Evolutionary conservation across 2,113 vertebrate genomes (phyloP).

Genomic region (Struthidea cinerea): DNA sequence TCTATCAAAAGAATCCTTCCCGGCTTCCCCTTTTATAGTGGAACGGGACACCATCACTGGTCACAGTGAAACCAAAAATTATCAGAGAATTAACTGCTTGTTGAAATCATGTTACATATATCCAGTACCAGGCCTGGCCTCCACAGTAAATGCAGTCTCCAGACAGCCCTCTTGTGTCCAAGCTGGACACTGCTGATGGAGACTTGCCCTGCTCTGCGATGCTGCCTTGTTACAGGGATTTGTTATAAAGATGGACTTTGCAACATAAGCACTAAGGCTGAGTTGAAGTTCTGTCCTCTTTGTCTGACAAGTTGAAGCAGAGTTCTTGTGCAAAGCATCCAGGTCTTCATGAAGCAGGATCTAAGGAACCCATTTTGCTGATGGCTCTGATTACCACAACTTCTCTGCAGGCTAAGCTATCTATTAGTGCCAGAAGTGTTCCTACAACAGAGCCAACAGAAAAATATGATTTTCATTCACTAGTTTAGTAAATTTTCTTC

Average conservation of each 20-base stretch:
- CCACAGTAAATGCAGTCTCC: not conserved
- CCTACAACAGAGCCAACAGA: constrained; percentile 85
- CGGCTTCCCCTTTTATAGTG: too few relatives aligned
- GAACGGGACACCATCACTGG: too few relatives aligned
- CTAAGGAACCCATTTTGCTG: constrained; percentile 88
- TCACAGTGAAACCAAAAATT: not conserved
- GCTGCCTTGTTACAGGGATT: not conserved
- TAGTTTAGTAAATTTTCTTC: not conserved
- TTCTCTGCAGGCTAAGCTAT: constrained; percentile 83
- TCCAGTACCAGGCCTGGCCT: not conserved
- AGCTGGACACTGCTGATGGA: not conserved
- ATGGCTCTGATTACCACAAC: constrained; percentile 90
- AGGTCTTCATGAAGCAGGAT: constrained; percentile 85
- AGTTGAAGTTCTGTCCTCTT: constrained; percentile 75
- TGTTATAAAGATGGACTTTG: not conserved
- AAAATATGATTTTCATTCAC: not conserved
- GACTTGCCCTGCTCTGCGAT: not conserved
- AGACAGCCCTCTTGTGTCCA: not conserved
- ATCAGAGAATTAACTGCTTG: not conserved
- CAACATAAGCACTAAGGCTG: not conserved
- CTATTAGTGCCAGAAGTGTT: constrained; percentile 86
- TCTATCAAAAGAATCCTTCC: too few relatives aligned
- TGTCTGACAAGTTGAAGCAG: constrained; percentile 84
- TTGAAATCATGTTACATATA: not conserved
- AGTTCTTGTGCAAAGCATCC: constrained; percentile 90